These are phyloP conservation scores for Ficedula albicollis DNA, from an alignment of 2,797 vertebrate genomes.

Conservation along the genomic window DNA sequence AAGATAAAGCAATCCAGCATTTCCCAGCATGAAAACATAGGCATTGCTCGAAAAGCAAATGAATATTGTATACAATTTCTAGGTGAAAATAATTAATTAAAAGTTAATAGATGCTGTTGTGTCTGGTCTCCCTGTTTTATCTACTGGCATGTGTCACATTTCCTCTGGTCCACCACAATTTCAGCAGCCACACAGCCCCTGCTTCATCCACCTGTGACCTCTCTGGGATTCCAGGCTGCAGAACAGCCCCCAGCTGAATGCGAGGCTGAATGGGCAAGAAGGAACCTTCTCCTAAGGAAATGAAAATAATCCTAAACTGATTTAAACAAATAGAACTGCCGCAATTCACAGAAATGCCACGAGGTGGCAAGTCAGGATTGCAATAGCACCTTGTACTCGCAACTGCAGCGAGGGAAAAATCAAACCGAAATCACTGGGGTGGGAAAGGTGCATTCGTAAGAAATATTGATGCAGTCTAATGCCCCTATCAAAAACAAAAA, in stretches of 20 bases:
- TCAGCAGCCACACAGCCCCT: not conserved
- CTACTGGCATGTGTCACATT: not conserved
- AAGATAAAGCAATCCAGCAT: not conserved
- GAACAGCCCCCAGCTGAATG: not conserved
- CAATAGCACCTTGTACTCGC: fast-evolving
- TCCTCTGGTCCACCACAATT: not conserved
- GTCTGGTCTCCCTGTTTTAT: not conserved
- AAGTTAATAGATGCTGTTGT: not conserved
- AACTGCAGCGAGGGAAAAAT: not conserved
- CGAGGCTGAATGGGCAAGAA: not conserved
- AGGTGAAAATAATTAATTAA: not conserved
- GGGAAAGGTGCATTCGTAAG: not conserved
- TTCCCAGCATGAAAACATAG: not conserved
- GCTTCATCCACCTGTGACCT: not conserved
- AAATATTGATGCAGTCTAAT: not conserved
- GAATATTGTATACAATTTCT: not conserved
- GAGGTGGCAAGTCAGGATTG: constrained; percentile 27
- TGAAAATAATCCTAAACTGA: fast-evolving
- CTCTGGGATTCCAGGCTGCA: not conserved
- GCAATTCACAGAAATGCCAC: not conserved
- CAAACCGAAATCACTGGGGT: fast-evolving
- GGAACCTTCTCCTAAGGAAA: not conserved
- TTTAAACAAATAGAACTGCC: fast-evolving
- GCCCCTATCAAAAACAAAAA: not conserved
- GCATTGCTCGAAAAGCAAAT: not conserved